Evolutionary conservation across 2,888 invertebrate genomes (phyloP), one percentile per base, ranked within the genome.

Genomic region (Drosophila ustulata): DNA sequence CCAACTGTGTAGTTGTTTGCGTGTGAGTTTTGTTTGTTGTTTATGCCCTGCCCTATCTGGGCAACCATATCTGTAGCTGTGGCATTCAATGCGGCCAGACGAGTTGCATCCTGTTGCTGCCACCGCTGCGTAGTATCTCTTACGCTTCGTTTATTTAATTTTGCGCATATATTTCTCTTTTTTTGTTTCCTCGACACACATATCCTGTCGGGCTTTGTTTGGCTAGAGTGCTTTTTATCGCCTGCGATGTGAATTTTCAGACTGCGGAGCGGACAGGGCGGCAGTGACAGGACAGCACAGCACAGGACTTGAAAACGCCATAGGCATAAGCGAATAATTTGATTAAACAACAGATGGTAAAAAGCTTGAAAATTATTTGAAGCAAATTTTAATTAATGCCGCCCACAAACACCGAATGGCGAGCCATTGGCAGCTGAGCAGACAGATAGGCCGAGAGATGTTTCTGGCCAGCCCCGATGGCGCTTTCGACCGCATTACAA

Each of bases 111-210:
- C 82, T 69, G 75, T 71, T 63, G 64, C 56, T 66, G 65, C 49
- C 61, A 43, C 43, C 65, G 80, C 43, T 66, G 80, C 56, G 70
- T 88, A 88, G 75, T 83, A 83, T 83, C 83, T 84, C 88, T 85
- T 82, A 80, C 85, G 86, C 83, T 85, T 82, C 83, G 88, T 69
- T 84, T 88, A 84, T 84, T 83, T 88, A 82, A 82, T 88, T 78
- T 79, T 66, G 64, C 62, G 66, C 70, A 63, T 59, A 71, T 66
- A 79, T 82, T 34, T 34, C 9, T 9, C 34, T 34, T 11, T 85
- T 76, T 82, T 64, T 57, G 23, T 51, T 37, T 13, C 28, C 13
- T 37, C 52, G 39, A 23, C 62, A 63, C 32, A 63, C 63, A 56
- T 13, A 41, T 32, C 50, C 43, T 37, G 56, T 2, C 50, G 41